A percentile compares a stretch with the other conserved stretches of the same genome.
Conservation (phyloP, 1,140 invertebrate species). For the Drosophila melanica region DNA sequence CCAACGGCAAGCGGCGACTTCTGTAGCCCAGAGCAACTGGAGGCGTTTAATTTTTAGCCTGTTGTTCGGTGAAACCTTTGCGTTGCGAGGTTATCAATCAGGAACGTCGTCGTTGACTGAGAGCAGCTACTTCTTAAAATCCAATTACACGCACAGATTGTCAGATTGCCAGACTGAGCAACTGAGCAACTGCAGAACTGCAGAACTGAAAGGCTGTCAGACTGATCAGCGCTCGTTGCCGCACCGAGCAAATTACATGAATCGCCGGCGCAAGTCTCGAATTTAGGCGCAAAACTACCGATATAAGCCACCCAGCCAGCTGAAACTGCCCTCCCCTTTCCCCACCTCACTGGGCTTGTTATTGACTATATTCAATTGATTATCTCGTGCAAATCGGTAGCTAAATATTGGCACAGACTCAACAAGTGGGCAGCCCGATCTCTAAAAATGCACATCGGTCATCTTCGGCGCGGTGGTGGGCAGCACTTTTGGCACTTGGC, state of each 20-base stretch:
- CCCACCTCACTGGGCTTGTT: slow-evolving; percentile 48
- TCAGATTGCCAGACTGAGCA: slow-evolving; percentile 1
- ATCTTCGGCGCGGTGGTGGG: slow-evolving; percentile 42
- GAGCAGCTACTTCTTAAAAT: slow-evolving; percentile 76
- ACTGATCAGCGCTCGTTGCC: slow-evolving; percentile 50
- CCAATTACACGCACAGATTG: slow-evolving; percentile 71
- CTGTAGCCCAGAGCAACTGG: slow-evolving; percentile 55
- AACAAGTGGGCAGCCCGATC: slow-evolving; percentile 68
- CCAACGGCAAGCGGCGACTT: slow-evolving; percentile 35
- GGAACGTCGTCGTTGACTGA: slow-evolving; percentile 38
- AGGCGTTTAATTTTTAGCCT: slow-evolving; percentile 70
- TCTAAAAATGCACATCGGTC: slow-evolving; percentile 5
- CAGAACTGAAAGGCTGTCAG: slow-evolving; percentile 3
- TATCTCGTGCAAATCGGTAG: slow-evolving; percentile 79
- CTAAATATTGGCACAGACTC: slow-evolving; percentile 76
- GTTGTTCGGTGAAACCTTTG: slow-evolving; percentile 59
- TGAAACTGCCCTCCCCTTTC: neutral
- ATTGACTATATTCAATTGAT: slow-evolving; percentile 79
- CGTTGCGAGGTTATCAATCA: slow-evolving; percentile 76
- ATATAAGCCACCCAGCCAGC: slow-evolving; percentile 59
- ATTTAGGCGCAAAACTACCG: slow-evolving; percentile 70
- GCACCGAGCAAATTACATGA: slow-evolving; percentile 70
- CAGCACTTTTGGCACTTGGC: slow-evolving; percentile 70
- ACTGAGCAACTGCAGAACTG: slow-evolving; percentile 19
- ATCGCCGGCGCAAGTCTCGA: slow-evolving; percentile 53